Conservation (phyloP, 1,140 invertebrate species). For the Brachionus rubens region DNA sequence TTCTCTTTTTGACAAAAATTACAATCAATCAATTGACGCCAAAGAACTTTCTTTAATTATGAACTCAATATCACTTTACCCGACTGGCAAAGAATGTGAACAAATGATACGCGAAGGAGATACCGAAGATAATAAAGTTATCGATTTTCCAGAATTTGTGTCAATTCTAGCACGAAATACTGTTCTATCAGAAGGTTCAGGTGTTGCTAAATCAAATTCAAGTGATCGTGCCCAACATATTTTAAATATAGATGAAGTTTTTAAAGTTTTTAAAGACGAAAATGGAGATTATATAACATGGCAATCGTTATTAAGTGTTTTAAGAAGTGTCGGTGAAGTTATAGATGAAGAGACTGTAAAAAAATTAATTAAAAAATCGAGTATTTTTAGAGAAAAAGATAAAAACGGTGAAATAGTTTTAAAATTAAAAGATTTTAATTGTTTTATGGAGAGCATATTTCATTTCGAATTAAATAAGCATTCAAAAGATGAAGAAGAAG, state of each 20-base stretch:
- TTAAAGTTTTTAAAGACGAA: background rate
- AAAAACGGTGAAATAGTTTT: background rate
- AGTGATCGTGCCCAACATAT: background rate
- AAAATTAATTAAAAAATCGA: constrained; percentile 6
- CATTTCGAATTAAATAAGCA: constrained; percentile 21
- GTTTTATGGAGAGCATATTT: constrained; percentile 9
- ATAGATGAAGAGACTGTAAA: background rate
- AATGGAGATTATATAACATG: background rate
- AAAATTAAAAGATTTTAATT: background rate
- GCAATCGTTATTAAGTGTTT: background rate
- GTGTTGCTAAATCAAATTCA: background rate
- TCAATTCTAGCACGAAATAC: background rate
- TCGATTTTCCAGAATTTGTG: constrained; percentile 46
- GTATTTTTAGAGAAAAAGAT: background rate
- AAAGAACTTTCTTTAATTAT: constrained; percentile 7
- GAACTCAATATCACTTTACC: constrained; percentile 1
- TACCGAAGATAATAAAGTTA: background rate
- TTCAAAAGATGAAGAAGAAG: background rate
- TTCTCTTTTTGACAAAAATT: constrained; percentile 19
- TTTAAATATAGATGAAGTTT: background rate
- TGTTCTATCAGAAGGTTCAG: background rate
- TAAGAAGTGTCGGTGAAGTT: background rate
- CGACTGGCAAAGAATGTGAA: background rate
- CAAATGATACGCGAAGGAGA: constrained; percentile 24
- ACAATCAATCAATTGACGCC: background rate